phyloP scores from a whole-genome alignment of 2,797 vertebrate species.

The Rhinogobio ventralis region DNA sequence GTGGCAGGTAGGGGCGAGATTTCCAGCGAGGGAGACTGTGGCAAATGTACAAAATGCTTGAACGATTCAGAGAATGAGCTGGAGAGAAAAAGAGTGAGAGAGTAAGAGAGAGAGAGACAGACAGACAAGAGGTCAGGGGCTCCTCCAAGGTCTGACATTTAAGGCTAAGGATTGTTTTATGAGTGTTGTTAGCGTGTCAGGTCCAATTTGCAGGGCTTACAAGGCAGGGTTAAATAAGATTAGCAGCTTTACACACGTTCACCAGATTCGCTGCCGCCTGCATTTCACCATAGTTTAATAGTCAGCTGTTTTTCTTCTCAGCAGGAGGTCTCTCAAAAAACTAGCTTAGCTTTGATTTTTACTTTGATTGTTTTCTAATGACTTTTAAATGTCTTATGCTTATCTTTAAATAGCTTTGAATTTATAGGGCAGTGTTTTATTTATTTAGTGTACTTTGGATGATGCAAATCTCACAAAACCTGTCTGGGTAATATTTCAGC shows the following conservation, averaged over 20 bases:
- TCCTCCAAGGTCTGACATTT: conserved; percentile 84
- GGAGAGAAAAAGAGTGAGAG: conserved; percentile 77
- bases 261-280: conserved; percentile 74
- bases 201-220: conserved; percentile 84
- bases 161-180: conserved; percentile 82
- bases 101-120: conserved; percentile 76
- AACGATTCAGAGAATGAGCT: conserved; percentile 39
- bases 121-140: conserved; percentile 80
- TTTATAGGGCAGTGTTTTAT: neutral
- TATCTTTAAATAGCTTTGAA: neutral
- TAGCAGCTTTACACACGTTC: conserved; percentile 83
- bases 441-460: neutral
- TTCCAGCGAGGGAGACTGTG: conserved; percentile 2
- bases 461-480: neutral
- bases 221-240: conserved; percentile 89
- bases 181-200: conserved; percentile 82
- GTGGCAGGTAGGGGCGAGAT: conserved; percentile 58
- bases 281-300: conserved; percentile 80
- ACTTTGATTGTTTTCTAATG: neutral
- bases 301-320: conserved; percentile 78
- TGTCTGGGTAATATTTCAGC: neutral
- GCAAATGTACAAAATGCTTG: conserved; percentile 8
- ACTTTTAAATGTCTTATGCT: neutral
- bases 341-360: neutral
- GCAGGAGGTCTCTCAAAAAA: conserved; percentile 62